Conservation (phyloP, 2,113 vertebrate species). For the Gymnarchus niloticus region DNA sequence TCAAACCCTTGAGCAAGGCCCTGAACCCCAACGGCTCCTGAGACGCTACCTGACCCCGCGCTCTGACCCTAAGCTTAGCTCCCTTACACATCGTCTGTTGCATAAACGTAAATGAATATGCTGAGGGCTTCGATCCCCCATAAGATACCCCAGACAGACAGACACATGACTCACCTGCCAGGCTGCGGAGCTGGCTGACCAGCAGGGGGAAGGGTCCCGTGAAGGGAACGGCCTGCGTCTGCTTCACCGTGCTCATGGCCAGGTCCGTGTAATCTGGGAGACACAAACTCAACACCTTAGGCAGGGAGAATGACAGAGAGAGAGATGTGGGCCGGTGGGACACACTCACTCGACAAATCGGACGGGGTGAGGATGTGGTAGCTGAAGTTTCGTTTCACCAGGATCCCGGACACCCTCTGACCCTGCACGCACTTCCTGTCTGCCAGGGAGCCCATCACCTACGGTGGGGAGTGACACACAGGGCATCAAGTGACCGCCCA, state of each 20-base stretch:
- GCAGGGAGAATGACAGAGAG: not conserved
- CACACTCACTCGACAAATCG: constrained; percentile 83
- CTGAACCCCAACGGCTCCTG: too few species aligned
- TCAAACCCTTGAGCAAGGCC: too few species aligned
- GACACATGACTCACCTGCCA: constrained; percentile 67
- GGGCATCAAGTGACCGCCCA: not conserved
- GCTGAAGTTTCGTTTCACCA: constrained; percentile 95
- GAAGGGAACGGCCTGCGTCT: constrained; percentile 88
- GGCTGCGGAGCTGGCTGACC: constrained; percentile 76
- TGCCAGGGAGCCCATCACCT: constrained; percentile 94
- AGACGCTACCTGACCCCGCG: too few species aligned
- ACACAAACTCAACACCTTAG: not conserved
- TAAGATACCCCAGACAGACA: not conserved
- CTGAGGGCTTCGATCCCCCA: too few species aligned
- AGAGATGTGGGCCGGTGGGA: not conserved
- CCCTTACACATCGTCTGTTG: too few species aligned
- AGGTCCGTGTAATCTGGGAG: constrained; percentile 86
- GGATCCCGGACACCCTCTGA: constrained; percentile 89
- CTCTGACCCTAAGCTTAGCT: too few species aligned
- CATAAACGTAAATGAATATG: too few species aligned
- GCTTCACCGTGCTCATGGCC: constrained; percentile 88
- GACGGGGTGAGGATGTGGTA: constrained; percentile 93
- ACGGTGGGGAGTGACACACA: constrained; percentile 36
- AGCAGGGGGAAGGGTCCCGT: constrained; percentile 83
- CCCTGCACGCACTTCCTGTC: constrained; percentile 88